These are phyloP conservation scores for Silurus meridionalis DNA, from an alignment of 2,113 vertebrate genomes.

Conservation along the genomic window DNA sequence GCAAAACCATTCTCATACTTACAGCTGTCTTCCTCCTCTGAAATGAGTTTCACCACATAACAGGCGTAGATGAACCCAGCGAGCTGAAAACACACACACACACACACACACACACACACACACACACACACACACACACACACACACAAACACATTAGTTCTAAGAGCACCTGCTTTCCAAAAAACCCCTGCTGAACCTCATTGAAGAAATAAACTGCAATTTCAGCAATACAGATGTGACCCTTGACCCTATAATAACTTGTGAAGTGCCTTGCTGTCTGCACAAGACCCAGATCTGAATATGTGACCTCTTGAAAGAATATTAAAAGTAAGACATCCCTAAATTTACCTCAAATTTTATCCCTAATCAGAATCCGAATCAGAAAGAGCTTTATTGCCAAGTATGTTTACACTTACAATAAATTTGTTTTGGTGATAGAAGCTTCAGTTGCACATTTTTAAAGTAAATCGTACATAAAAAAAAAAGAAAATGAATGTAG, in stretches of 20 bases:
- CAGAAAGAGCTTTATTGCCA: too few relatives aligned
- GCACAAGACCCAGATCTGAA: neutral
- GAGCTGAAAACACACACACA: conserved; percentile 82
- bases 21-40: conserved; percentile 99
- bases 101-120: conserved; percentile 46
- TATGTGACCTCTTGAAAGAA: neutral
- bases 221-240: neutral
- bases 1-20: conserved; percentile 72
- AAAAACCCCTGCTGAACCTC: neutral
- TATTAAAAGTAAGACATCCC: neutral
- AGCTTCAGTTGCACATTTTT: too few relatives aligned
- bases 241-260: neutral
- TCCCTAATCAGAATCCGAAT: too few relatives aligned
- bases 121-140: conserved; percentile 67
- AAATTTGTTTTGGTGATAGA: too few relatives aligned
- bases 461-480: too few relatives aligned
- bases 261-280: neutral
- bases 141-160: conserved; percentile 42
- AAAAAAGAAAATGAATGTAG: too few relatives aligned
- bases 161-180: conserved; percentile 2
- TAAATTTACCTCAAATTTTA: too few relatives aligned
- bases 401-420: too few relatives aligned
- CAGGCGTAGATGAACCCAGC: conserved; percentile 98
- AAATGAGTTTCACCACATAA: conserved; percentile 98
- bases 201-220: conserved; percentile 15